phyloP scores from a whole-genome alignment of 1,140 invertebrate genomes.

The Cotesia typhae region DNA sequence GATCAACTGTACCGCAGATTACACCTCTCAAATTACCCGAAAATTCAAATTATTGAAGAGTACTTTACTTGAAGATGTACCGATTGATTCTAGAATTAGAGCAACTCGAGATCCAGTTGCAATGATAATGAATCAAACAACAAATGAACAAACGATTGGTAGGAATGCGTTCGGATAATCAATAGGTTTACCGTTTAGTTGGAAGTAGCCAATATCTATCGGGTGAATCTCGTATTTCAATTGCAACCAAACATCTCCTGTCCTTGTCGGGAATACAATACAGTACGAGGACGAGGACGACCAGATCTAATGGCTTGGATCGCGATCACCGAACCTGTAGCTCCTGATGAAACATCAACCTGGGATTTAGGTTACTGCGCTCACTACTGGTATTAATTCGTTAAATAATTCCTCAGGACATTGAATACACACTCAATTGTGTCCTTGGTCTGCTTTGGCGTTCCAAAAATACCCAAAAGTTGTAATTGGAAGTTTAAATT shows the following conservation, averaged over 20 bases:
- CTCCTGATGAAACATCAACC: background rate
- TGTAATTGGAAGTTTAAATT: too few species aligned
- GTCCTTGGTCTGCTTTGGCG: too few species aligned
- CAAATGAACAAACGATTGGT: constrained; percentile 46
- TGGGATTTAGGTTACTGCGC: background rate
- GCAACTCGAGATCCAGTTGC: background rate
- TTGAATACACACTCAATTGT: too few species aligned
- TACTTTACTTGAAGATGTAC: too few species aligned
- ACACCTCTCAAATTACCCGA: too few species aligned
- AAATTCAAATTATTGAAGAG: too few species aligned
- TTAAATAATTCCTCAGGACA: background rate
- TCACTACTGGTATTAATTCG: background rate
- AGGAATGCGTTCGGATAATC: constrained; percentile 49
- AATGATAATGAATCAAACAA: constrained; percentile 54
- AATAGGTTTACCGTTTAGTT: constrained; percentile 44
- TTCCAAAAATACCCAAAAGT: too few species aligned
- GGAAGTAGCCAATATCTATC: constrained; percentile 42
- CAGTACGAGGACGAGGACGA: too few species aligned
- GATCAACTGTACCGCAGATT: too few species aligned
- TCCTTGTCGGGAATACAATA: background rate
- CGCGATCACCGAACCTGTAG: too few species aligned
- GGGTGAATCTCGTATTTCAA: constrained; percentile 52
- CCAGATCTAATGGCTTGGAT: too few species aligned
- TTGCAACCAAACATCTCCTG: constrained; percentile 46
- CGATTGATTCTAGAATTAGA: too few species aligned